phyloP scores from a whole-genome alignment of 2,888 invertebrate species.

The Xestia c-nigrum region DNA sequence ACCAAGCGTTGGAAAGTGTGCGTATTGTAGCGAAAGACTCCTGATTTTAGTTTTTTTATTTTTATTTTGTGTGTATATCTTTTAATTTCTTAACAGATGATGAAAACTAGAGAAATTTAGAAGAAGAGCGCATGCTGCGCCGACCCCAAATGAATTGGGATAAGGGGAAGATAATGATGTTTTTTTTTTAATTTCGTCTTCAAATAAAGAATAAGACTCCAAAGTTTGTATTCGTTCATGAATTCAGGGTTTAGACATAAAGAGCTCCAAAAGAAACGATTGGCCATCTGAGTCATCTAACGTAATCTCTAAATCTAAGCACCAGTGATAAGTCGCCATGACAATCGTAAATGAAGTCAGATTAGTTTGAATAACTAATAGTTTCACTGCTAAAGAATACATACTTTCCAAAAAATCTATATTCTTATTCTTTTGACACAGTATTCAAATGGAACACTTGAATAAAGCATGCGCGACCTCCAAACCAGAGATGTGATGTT shows the following conservation, averaged over 20 bases:
- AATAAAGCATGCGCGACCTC: constrained; percentile 53
- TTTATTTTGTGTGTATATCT: too few species aligned
- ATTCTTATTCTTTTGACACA: constrained; percentile 45
- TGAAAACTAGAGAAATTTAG: too few species aligned
- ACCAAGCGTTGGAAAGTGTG: not conserved
- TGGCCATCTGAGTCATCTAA: constrained; percentile 26
- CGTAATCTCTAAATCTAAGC: constrained; percentile 26
- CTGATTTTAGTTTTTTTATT: too few species aligned
- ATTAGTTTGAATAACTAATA: constrained; percentile 8
- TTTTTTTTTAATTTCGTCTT: too few species aligned
- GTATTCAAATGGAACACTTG: constrained; percentile 56
- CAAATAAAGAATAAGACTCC: not conserved
- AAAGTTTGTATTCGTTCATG: not conserved
- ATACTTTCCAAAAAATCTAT: constrained; percentile 18
- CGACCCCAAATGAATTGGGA: too few species aligned
- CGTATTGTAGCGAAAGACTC: not conserved
- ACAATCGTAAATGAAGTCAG: constrained; percentile 1
- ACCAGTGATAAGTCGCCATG: constrained; percentile 14
- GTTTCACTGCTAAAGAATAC: not conserved
- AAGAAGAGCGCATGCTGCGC: too few species aligned
- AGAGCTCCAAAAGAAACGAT: not conserved
- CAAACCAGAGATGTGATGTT: constrained; percentile 23
- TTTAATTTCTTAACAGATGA: too few species aligned
- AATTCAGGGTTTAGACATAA: not conserved
- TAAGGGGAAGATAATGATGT: too few species aligned